Evolutionary conservation across 2,113 vertebrate genomes (phyloP).

Genomic region (Gobius niger): DNA sequence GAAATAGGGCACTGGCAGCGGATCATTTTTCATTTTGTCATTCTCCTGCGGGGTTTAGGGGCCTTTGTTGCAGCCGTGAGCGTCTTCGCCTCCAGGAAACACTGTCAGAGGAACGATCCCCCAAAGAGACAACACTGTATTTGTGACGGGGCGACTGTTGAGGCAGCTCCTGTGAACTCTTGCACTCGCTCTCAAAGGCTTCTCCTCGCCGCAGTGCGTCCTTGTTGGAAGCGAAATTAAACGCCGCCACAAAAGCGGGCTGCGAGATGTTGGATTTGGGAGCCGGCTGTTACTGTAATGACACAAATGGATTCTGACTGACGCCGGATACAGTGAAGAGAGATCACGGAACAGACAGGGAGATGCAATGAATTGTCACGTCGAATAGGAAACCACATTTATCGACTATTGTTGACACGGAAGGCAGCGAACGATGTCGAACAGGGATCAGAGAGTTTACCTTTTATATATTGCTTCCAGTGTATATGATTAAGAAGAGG

Average conservation of each 20-base stretch:
- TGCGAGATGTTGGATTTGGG: neutral
- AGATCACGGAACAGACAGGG: too few relatives aligned
- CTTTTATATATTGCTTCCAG: too few relatives aligned
- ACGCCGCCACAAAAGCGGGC: neutral
- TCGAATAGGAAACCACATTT: too few relatives aligned
- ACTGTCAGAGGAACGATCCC: neutral
- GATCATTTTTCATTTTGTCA: neutral
- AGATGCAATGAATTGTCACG: too few relatives aligned
- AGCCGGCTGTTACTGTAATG: too few relatives aligned
- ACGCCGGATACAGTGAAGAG: too few relatives aligned
- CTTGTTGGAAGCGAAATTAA: conserved; percentile 10
- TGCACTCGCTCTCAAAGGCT: neutral
- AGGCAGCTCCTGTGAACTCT: conserved; percentile 5
- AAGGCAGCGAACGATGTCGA: too few relatives aligned
- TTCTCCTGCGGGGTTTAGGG: neutral
- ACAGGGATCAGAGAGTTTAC: too few relatives aligned
- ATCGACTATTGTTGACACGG: too few relatives aligned
- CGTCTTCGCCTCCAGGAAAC: neutral
- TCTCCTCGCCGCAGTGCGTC: neutral
- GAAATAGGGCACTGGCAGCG: neutral
- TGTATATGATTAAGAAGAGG: too few relatives aligned
- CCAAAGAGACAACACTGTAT: neutral
- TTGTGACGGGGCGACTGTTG: neutral
- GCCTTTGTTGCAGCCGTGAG: neutral
- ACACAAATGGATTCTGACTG: too few relatives aligned